A percentile compares a stretch with the other conserved stretches of the same genome.
phyloP scores from a whole-genome alignment of 2,113 vertebrate species.

The Morone saxatilis region DNA sequence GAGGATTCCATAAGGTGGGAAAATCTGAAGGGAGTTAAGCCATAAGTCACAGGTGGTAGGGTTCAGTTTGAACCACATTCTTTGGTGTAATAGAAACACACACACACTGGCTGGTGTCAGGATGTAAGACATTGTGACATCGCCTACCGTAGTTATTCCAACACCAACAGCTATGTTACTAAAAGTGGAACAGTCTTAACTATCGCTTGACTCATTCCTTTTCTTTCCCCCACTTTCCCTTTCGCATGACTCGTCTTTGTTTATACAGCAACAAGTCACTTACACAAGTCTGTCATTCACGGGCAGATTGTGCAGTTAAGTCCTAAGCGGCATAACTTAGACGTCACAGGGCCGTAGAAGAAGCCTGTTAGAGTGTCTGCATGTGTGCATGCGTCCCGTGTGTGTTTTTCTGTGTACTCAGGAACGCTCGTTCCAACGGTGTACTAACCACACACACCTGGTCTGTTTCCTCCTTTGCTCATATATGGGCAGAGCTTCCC shows the following conservation, averaged over 20 bases:
- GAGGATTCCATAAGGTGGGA: slow-evolving; percentile 40
- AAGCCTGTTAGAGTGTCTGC: slow-evolving; percentile 24
- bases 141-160: slow-evolving; percentile 31
- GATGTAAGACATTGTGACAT: slow-evolving; percentile 47
- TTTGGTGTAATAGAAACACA: neutral
- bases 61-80: slow-evolving; percentile 24
- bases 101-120: slow-evolving; percentile 29
- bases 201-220: slow-evolving; percentile 61
- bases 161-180: slow-evolving; percentile 42
- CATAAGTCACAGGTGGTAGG: slow-evolving; percentile 19
- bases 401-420: slow-evolving; percentile 61
- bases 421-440: slow-evolving; percentile 69
- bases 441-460: slow-evolving; percentile 80
- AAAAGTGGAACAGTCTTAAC: slow-evolving; percentile 63
- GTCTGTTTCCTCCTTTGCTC: slow-evolving; percentile 74
- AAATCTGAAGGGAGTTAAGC: slow-evolving; percentile 13
- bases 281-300: slow-evolving; percentile 56
- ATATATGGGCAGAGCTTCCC: slow-evolving; percentile 85
- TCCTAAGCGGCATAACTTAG: slow-evolving; percentile 46
- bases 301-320: slow-evolving; percentile 49
- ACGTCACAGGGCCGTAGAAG: slow-evolving; percentile 55
- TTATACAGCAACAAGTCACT: slow-evolving; percentile 76
- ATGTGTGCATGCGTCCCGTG: slow-evolving; percentile 19
- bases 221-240: slow-evolving; percentile 54
- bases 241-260: slow-evolving; percentile 73